Percentiles rank a stretch among this genome's conserved stretches.
phyloP scores from a whole-genome alignment of 1,140 invertebrate genomes.

The Drosophila neocordata region DNA sequence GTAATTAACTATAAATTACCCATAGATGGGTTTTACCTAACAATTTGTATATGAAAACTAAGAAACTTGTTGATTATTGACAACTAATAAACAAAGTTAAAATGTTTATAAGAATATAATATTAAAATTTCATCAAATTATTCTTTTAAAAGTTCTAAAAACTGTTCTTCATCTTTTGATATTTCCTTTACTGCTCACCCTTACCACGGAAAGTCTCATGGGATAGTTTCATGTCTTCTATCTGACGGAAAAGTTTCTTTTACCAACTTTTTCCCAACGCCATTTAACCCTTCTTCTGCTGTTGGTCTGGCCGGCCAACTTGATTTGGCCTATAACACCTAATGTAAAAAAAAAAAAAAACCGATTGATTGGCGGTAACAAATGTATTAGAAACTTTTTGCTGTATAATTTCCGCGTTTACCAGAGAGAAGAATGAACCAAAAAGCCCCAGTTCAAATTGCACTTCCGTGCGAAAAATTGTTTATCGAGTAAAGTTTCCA shows the following conservation, averaged over 20 bases:
- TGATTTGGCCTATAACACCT: conserved; percentile 8
- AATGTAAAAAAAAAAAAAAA: conserved; percentile 16
- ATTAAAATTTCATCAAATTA: no score
- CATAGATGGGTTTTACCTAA: neutral
- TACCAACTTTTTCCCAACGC: conserved; percentile 2
- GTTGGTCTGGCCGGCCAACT: neutral
- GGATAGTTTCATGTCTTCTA: conserved; percentile 21
- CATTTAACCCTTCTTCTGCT: neutral
- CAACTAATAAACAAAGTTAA: no score
- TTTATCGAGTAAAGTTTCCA: conserved; percentile 73
- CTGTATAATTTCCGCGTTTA: conserved; percentile 78
- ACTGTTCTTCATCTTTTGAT: no score
- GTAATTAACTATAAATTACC: no score
- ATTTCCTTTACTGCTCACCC: no score
- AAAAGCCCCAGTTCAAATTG: conserved; percentile 70
- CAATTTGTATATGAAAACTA: no score
- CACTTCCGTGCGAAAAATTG: conserved; percentile 81
- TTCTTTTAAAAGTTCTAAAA: no score
- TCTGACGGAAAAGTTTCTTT: conserved; percentile 38
- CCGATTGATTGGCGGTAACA: conserved; percentile 70
- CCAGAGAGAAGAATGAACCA: conserved; percentile 10
- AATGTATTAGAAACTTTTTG: conserved; percentile 76
- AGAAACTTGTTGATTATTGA: no score
- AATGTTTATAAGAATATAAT: no score
- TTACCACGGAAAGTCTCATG: neutral